Evolutionary conservation across 2,888 invertebrate genomes (phyloP).

Genomic region (Drosophila setosimentum): DNA sequence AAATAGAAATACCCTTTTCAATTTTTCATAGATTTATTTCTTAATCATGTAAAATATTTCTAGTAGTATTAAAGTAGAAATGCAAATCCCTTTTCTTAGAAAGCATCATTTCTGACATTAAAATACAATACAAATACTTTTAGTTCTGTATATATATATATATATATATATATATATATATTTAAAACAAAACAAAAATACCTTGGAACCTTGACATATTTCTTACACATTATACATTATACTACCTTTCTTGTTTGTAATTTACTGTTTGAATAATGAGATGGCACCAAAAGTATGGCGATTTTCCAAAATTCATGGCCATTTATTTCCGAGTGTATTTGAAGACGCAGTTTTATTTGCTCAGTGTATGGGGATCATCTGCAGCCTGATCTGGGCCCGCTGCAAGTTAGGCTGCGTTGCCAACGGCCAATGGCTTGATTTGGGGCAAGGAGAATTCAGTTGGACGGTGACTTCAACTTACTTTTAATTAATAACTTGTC

Average conservation of each 20-base stretch:
- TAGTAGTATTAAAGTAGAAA: neutral
- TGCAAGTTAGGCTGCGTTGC: slow-evolving; percentile 7
- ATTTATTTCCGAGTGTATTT: neutral
- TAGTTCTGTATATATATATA: neutral
- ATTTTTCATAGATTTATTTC: neutral
- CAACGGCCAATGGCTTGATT: slow-evolving; percentile 28
- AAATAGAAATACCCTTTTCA: neutral
- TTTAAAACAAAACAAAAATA: neutral
- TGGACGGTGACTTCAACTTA: slow-evolving; percentile 55
- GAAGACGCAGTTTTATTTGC: neutral
- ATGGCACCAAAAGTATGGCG: neutral
- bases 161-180: neutral
- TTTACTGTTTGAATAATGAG: neutral
- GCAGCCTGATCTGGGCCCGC: slow-evolving; percentile 26
- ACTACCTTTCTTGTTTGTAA: neutral
- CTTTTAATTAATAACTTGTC: slow-evolving; percentile 82
- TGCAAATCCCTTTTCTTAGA: neutral
- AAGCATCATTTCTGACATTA: neutral
- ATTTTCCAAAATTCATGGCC: neutral
- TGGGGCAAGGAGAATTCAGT: slow-evolving; percentile 13
- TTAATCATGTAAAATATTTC: neutral
- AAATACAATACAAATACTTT: neutral
- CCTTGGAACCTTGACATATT: neutral
- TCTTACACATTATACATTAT: neutral
- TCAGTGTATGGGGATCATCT: slow-evolving; percentile 17